phyloP scores from a whole-genome alignment of 2,113 vertebrate species.

The Paradisaea rubra region DNA sequence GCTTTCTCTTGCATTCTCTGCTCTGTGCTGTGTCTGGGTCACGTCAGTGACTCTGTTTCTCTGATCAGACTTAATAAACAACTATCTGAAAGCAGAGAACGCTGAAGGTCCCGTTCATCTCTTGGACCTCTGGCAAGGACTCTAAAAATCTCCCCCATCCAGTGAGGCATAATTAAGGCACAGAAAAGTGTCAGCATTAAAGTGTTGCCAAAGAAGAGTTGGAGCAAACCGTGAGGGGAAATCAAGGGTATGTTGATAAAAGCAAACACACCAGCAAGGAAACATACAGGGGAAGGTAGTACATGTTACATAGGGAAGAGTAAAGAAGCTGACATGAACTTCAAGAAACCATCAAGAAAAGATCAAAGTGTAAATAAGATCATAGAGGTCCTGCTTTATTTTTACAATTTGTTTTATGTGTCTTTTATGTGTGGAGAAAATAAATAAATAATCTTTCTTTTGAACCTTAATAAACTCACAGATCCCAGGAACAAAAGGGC shows the following conservation, averaged over 20 bases:
- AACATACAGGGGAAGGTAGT: not conserved
- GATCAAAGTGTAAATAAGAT: constrained; percentile 60
- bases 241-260: not conserved
- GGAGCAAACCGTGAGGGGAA: not conserved
- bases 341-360: constrained; percentile 21
- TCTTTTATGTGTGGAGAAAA: constrained; percentile 51
- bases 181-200: not conserved
- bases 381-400: constrained; percentile 27
- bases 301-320: not conserved
- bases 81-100: no score
- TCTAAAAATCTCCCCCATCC: no score
- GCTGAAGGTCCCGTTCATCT: no score
- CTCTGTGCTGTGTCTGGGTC: no score
- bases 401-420: constrained; percentile 47
- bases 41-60: no score
- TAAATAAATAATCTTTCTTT: constrained; percentile 56
- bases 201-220: not conserved
- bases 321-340: constrained; percentile 16
- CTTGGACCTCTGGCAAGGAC: no score
- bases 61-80: no score
- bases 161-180: no score
- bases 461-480: constrained; percentile 54
- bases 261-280: not conserved
- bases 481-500: constrained; percentile 31
- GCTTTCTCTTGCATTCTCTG: no score